A percentile compares a stretch with the other conserved stretches of the same genome.
These are phyloP conservation scores for Chelonia mydas DNA, from an alignment of 2,797 vertebrate genomes.

Conservation along the genomic window DNA sequence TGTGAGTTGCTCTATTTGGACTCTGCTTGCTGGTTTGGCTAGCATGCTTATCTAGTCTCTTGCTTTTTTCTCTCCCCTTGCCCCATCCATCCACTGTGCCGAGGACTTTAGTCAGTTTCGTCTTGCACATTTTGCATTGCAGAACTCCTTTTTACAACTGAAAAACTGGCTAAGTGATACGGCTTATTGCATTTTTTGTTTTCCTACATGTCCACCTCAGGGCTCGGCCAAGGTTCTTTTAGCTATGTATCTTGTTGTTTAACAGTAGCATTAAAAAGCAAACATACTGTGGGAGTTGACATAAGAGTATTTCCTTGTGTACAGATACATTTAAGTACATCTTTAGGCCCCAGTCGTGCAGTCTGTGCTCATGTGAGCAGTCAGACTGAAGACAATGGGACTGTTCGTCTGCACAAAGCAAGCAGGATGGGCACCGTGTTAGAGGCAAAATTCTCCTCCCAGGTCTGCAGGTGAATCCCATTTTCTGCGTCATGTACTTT, in stretches of 20 bases:
- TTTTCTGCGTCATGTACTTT: neutral
- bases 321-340: neutral
- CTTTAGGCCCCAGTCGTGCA: neutral
- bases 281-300: neutral
- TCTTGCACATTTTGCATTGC: neutral
- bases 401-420: neutral
- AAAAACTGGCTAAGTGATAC: neutral
- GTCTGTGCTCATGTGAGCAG: neutral
- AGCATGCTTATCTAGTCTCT: constrained; percentile 33
- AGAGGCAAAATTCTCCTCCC: neutral
- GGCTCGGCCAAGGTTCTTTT: neutral
- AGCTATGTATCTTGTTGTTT: neutral
- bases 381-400: neutral
- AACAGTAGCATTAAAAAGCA: neutral
- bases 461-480: neutral
- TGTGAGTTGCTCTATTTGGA: constrained; percentile 65
- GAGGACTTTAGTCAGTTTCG: constrained; percentile 3
- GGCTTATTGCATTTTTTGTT: neutral
- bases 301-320: neutral
- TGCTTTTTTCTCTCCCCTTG: constrained; percentile 32
- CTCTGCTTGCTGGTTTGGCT: neutral
- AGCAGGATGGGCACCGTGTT: neutral
- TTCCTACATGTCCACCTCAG: neutral
- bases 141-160: constrained; percentile 21
- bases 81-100: neutral